A percentile compares a stretch with the other conserved stretches of the same genome.
These are phyloP conservation scores for Pemphigus obesinymphae DNA, from an alignment of 1,140 invertebrate species.

Conservation along the genomic window DNA sequence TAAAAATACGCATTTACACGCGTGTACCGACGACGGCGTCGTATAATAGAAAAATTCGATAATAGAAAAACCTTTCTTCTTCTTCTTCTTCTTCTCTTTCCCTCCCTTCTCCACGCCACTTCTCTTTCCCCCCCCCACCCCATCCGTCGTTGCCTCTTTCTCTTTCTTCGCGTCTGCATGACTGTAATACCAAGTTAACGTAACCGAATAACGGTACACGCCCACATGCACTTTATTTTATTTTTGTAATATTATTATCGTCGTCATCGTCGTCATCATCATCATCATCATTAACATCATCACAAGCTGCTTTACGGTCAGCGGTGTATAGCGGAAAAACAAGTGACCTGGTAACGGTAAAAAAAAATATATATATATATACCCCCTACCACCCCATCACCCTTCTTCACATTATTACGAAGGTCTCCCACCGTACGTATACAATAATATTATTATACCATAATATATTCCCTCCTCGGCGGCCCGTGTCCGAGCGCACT, in stretches of 20 bases:
- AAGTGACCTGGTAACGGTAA: constrained; percentile 40
- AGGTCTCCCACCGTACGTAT: not conserved
- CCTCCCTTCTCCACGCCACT: not conserved
- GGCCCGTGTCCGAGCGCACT: not conserved
- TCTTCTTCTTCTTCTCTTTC: not conserved
- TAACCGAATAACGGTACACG: constrained; percentile 40
- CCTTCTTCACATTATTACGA: not conserved
- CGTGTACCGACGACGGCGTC: not conserved
- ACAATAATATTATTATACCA: not conserved
- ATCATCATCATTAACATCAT: not conserved
- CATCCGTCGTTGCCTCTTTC: not conserved
- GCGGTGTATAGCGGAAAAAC: constrained; percentile 31
- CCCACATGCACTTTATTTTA: constrained; percentile 34
- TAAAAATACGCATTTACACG: not conserved
- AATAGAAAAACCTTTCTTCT: constrained; percentile 28
- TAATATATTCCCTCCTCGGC: not conserved
- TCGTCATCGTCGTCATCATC: not conserved
- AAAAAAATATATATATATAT: no score
- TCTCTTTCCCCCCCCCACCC: not conserved
- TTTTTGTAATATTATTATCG: not conserved
- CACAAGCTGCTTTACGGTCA: constrained; percentile 8
- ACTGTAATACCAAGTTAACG: constrained; percentile 19
- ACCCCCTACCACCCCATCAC: not conserved
- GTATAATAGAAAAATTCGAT: constrained; percentile 30
- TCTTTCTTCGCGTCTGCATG: not conserved